A percentile compares a stretch with the other conserved stretches of the same genome.
phyloP scores from a whole-genome alignment of 64 coral and sea anemone species.

The Porites australiensis region DNA sequence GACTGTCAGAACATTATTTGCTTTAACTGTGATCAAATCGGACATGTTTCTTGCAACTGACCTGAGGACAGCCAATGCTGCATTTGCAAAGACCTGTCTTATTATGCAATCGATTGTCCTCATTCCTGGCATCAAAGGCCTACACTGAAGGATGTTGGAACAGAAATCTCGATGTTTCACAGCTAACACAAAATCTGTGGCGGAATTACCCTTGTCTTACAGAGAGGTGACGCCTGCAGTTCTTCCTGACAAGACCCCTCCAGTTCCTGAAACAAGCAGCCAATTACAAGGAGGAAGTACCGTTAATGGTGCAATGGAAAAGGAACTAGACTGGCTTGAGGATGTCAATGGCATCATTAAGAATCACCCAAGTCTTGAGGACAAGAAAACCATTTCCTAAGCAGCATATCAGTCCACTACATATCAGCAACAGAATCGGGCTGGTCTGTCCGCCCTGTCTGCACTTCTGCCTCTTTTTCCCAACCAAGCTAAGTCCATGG shows the following conservation, averaged over 20 bases:
- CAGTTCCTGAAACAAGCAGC: background rate
- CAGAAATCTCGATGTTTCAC: conserved; percentile 56
- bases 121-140: too few species aligned
- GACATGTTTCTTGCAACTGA: too few species aligned
- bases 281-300: background rate
- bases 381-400: conserved; percentile 34
- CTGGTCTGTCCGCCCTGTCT: conserved; percentile 22
- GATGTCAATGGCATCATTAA: conserved; percentile 12
- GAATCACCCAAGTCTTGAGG: background rate
- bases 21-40: too few species aligned
- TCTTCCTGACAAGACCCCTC: background rate
- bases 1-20: too few species aligned
- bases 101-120: too few species aligned
- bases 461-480: conserved; percentile 43
- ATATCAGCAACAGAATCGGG: background rate
- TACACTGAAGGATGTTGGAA: too few species aligned
- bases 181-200: conserved; percentile 33
- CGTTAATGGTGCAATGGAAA: background rate
- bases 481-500: conserved; percentile 9
- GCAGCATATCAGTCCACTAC: conserved; percentile 37
- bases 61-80: too few species aligned
- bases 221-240: background rate
- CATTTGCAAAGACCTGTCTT: too few species aligned
- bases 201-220: conserved; percentile 13
- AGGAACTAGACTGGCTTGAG: conserved; percentile 28